Evolutionary conservation across 2,113 vertebrate genomes (phyloP).

Genomic region (Poeciliopsis turrubarensis): DNA sequence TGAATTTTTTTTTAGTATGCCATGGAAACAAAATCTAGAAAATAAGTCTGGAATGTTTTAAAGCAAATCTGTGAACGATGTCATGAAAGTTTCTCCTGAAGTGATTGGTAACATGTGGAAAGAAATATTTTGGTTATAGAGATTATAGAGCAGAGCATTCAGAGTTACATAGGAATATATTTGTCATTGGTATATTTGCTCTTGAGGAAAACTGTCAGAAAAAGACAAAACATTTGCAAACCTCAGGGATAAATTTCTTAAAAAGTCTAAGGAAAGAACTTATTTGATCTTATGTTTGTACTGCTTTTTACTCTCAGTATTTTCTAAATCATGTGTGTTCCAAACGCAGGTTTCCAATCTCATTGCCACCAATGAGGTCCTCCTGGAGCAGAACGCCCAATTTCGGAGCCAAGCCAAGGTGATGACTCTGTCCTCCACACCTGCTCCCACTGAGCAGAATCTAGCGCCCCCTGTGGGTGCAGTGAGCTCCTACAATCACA

Average conservation of each 20-base stretch:
- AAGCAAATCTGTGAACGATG: neutral
- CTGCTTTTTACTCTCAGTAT: neutral
- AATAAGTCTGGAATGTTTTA: too few relatives aligned
- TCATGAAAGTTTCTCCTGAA: too few relatives aligned
- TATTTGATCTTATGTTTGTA: neutral
- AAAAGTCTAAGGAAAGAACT: neutral
- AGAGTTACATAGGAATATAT: neutral
- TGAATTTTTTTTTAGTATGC: too few relatives aligned
- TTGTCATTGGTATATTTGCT: neutral
- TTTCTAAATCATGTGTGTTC: slow-evolving; percentile 14
- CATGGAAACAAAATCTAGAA: too few relatives aligned
- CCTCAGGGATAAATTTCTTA: neutral
- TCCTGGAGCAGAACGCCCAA: slow-evolving; percentile 96
- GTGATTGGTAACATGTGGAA: too few relatives aligned
- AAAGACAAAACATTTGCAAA: neutral
- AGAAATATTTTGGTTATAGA: too few relatives aligned
- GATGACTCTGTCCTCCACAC: slow-evolving; percentile 91
- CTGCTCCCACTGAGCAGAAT: slow-evolving; percentile 89
- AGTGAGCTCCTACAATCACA: slow-evolving; percentile 94
- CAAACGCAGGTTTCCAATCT: slow-evolving; percentile 88
- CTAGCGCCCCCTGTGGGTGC: slow-evolving; percentile 89
- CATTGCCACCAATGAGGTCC: slow-evolving; percentile 94
- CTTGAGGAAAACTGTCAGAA: neutral
- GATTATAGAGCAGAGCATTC: neutral
- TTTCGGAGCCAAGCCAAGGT: slow-evolving; percentile 96